These are phyloP conservation scores for Pyrrhia umbra DNA, from an alignment of 2,888 invertebrate genomes.

Conservation along the genomic window DNA sequence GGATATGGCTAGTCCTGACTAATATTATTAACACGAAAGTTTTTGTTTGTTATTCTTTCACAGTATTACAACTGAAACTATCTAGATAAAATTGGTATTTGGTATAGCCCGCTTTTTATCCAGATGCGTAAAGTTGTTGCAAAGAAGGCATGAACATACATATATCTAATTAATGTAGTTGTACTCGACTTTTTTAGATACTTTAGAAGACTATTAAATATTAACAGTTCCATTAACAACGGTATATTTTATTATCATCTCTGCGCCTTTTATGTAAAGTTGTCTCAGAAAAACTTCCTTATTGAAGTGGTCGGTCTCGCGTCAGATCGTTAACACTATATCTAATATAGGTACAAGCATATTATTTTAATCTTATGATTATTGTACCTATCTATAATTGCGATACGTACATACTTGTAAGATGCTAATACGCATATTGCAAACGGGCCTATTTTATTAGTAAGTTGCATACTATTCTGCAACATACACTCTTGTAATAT, in stretches of 20 bases:
- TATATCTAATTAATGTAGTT: too few species aligned
- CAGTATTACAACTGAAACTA: too few species aligned
- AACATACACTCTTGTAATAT: neutral
- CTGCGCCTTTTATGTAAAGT: slow-evolving; percentile 38
- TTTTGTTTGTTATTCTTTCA: too few species aligned
- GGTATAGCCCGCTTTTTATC: too few species aligned
- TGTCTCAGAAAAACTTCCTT: slow-evolving; percentile 37
- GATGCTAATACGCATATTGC: neutral
- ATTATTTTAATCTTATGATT: slow-evolving; percentile 1
- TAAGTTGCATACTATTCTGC: neutral
- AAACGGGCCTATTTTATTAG: too few species aligned
- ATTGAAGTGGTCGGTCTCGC: slow-evolving; percentile 1
- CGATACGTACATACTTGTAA: neutral
- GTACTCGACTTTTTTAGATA: too few species aligned
- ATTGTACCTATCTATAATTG: neutral
- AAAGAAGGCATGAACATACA: too few species aligned
- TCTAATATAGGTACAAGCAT: slow-evolving; percentile 15
- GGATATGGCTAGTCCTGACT: too few species aligned
- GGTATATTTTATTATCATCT: slow-evolving; percentile 32
- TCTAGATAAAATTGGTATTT: too few species aligned
- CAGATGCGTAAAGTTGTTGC: too few species aligned
- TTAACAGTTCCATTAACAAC: slow-evolving; percentile 25
- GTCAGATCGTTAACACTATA: slow-evolving; percentile 25
- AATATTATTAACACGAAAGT: too few species aligned
- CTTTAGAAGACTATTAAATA: neutral